Evolutionary conservation across 2,113 vertebrate species (phyloP).

Genomic region (Pavo muticus): DNA sequence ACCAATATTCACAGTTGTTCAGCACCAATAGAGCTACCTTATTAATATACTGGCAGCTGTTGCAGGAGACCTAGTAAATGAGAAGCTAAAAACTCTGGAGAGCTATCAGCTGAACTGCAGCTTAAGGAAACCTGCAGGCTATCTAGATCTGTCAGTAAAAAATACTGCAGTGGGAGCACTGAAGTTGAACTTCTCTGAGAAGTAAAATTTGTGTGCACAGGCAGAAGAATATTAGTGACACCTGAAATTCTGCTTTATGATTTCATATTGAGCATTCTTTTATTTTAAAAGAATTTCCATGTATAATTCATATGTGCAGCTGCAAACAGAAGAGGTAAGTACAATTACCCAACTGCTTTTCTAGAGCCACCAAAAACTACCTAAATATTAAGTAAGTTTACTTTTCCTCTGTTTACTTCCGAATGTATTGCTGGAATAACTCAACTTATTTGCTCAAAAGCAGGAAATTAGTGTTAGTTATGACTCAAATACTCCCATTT

Average conservation of each 20-base stretch:
- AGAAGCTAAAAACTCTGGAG: slow-evolving; percentile 5
- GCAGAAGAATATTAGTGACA: neutral
- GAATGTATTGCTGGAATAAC: neutral
- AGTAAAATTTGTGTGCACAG: neutral
- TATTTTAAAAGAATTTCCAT: neutral
- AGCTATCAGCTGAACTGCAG: slow-evolving; percentile 7
- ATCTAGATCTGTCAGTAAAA: neutral
- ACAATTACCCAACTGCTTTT: neutral
- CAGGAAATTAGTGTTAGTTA: neutral
- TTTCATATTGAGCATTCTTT: neutral
- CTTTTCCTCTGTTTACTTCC: neutral
- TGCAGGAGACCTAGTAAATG: slow-evolving; percentile 13
- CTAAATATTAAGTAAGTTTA: neutral
- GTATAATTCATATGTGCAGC: neutral
- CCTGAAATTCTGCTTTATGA: neutral
- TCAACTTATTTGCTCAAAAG: neutral
- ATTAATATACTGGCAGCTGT: slow-evolving; percentile 10
- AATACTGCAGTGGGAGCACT: neutral
- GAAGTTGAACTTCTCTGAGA: neutral
- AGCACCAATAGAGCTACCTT: slow-evolving; percentile 19
- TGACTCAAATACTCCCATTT: neutral
- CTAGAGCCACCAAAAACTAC: neutral
- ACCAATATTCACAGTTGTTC: slow-evolving; percentile 31
- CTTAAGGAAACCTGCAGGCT: neutral
- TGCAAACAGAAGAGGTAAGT: neutral